These are phyloP conservation scores for Aeoliscus strigatus DNA, from an alignment of 2,797 vertebrate genomes.

Conservation along the genomic window DNA sequence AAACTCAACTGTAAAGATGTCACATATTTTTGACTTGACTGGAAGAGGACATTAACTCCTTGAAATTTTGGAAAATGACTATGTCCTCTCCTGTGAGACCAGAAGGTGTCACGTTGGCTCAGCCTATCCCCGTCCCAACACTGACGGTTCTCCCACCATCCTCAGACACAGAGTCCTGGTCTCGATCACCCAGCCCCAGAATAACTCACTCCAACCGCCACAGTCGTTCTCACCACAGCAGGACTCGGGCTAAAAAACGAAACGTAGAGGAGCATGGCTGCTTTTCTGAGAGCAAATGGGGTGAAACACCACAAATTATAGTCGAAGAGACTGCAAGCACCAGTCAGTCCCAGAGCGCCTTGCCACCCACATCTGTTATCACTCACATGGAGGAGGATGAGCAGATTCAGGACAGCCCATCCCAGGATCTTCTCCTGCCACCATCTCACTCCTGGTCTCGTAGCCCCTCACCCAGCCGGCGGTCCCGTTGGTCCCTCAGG, in stretches of 20 bases:
- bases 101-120: constrained; percentile 37
- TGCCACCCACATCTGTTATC: constrained; percentile 39
- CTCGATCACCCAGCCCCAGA: constrained; percentile 71
- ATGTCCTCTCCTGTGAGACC: constrained; percentile 50
- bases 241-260: constrained; percentile 45
- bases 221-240: constrained; percentile 36
- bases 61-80: constrained; percentile 35
- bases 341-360: constrained; percentile 16
- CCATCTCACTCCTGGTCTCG: constrained; percentile 65
- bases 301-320: constrained; percentile 12
- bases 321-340: constrained; percentile 12
- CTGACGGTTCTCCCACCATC: constrained; percentile 73
- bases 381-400: constrained; percentile 40
- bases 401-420: constrained; percentile 30
- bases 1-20: constrained; percentile 8
- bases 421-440: constrained; percentile 59
- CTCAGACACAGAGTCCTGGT: constrained; percentile 76
- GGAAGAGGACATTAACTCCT: not conserved
- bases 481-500: constrained; percentile 72
- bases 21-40: constrained; percentile 1
- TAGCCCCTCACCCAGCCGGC: constrained; percentile 72
- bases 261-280: constrained; percentile 26
- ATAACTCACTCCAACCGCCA: constrained; percentile 31
- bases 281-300: constrained; percentile 14
- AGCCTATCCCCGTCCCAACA: constrained; percentile 61